Evolutionary conservation across 1,140 invertebrate genomes (phyloP), one percentile per base, ranked within the genome.

Genomic region (Agrypnia vestita): DNA sequence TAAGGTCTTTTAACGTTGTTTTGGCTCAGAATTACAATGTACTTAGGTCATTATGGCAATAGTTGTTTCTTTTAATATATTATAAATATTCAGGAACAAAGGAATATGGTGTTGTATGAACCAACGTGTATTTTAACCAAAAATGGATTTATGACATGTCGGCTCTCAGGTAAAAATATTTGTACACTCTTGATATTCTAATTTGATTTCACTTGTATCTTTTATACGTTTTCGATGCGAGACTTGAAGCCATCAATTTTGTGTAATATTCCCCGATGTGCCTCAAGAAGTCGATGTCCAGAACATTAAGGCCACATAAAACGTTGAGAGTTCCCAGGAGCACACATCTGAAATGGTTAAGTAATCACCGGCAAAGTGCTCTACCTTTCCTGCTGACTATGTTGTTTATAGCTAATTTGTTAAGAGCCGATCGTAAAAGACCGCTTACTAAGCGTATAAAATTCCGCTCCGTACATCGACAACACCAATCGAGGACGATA

Each of bases 341-440:
- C 64, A 21, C 64, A 69, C 21, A 64, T 64, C 61, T 64, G 10
- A 49, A 69, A 49, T 47, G 44, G 64, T 13, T 35, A 64, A 43
- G 61, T 69, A 69, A 69, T 69, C 44, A 69, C 64, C 44, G 44
- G 64, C 8, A 35, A 47, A 49, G 13, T 17, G 64, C 44, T 69
- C 64, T 55, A 73, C 69, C 69, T 73, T 71, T 55, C 51, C 21
- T 13, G 69, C 69, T 55, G 69, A 73, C 69, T 73, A 53, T 53
- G 49, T 73, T 73, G 69, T 73, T 73, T 73, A 73, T 71, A 71
- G 67, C 67, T 71, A 71, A 71, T 73, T 73, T 73, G 69, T 55
- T 73, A 73, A 73, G 69, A 73, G 69, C 17, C 69, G 69, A 73
- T 73, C 69, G 69, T 73, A 73, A 73, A 73, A 53, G 47, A 73